phyloP scores from a whole-genome alignment of 2,888 invertebrate genomes.

The Orthosia gracilis region DNA sequence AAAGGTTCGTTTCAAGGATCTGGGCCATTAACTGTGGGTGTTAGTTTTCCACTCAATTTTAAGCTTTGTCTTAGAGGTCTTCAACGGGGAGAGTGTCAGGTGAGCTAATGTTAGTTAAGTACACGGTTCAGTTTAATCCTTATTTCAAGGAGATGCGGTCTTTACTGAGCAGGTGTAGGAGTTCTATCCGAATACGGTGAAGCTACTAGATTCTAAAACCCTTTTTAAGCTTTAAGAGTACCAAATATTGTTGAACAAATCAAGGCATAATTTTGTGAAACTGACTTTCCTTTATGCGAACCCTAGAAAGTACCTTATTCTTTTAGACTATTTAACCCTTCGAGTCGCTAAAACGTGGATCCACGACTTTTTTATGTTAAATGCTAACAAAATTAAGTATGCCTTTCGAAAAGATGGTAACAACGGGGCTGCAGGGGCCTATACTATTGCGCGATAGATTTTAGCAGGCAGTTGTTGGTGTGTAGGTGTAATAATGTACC shows the following conservation, averaged over 20 bases:
- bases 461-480: background rate
- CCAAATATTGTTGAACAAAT: background rate
- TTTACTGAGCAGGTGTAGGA: background rate
- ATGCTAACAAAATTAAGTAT: too few relatives aligned
- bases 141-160: background rate
- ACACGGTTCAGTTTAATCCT: background rate
- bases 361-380: too few relatives aligned
- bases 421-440: background rate
- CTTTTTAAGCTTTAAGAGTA: background rate
- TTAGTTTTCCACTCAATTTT: conserved; percentile 8
- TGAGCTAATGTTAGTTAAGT: conserved; percentile 19
- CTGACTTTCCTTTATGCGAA: background rate
- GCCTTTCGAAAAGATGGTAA: too few relatives aligned
- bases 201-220: background rate
- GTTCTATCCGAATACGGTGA: background rate
- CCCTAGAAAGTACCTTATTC: too few relatives aligned
- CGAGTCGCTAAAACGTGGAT: too few relatives aligned
- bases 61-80: conserved; percentile 5
- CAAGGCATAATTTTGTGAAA: background rate
- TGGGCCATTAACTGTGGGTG: conserved; percentile 9
- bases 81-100: background rate
- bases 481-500: conserved; percentile 73
- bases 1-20: conserved; percentile 25
- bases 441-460: background rate
- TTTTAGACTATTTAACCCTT: too few relatives aligned